Evolutionary conservation across 1,140 invertebrate species (phyloP), one percentile per base, ranked within the genome.

Genomic region (Sitophilus oryzae): DNA sequence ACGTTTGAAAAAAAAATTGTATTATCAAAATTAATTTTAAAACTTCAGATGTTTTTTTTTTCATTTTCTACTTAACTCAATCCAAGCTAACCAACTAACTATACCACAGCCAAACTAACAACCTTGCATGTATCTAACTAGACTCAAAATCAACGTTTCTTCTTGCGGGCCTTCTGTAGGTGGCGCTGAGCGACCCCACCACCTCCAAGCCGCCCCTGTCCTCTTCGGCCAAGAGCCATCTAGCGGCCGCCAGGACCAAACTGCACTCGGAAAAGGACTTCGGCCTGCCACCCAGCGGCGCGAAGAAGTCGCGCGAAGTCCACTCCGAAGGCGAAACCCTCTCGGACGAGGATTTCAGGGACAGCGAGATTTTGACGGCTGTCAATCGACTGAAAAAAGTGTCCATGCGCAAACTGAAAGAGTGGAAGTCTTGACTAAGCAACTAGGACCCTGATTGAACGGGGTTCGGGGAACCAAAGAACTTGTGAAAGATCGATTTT

Each of bases 321-420:
- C 85, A 89, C 62, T 89, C 86, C 0, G 86, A 89, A 66, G 86
- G 86, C 9, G 86, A 89, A 68, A 77, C 77, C 0, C 71, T 79
- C 3, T 80, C 76, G 57, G 78, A 78, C 51, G 78, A 79, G 20
- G 77, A 79, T n/a, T 75, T 68, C 15, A 77, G 74, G 61, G 79
- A 76, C 67, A 78, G 71, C 55, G 81, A 82, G 10, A 69, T 86
- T 2, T 74, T 82, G 42, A 79, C 81, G 9, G 79, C 82, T 3
- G 81, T 85, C 35, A 78, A 84, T 2, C 75, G 85, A 56, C 77
- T 89, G 59, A 89, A 86, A 73, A 83, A 86, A 69, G 81, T 86
- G 3, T 88, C 85, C 1, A 72, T 86, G 53, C 73, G 83, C 50
- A 89, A 87, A 72, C 74, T 88, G 22, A 76, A 82, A 61, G 82